Conservation (phyloP, 2,797 vertebrate species). For the Megalops cyprinoides region DNA sequence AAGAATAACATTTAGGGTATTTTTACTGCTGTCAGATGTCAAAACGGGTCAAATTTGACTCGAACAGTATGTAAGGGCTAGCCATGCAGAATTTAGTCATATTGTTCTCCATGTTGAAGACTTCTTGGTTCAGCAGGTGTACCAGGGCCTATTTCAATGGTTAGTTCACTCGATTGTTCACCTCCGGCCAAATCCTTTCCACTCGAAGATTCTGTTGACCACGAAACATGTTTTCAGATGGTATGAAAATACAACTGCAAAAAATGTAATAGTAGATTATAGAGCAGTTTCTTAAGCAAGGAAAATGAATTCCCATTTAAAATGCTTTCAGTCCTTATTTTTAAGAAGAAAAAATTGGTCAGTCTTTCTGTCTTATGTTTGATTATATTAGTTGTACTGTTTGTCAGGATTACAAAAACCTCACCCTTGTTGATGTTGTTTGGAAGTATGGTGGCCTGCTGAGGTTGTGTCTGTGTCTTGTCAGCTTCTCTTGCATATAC, state of each 20-base stretch:
- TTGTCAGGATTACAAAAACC: not conserved
- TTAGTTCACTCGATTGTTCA: conserved; percentile 39
- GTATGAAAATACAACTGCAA: not conserved
- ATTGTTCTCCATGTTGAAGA: conserved; percentile 32
- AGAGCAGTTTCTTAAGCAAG: not conserved
- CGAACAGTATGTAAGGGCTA: too few species aligned
- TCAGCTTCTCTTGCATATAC: conserved; percentile 17
- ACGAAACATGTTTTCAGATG: conserved; percentile 14
- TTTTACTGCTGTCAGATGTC: too few species aligned
- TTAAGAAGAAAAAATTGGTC: too few species aligned
- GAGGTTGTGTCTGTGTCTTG: not conserved
- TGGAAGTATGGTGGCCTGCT: not conserved
- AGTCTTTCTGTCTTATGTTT: too few species aligned
- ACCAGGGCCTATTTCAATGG: conserved; percentile 36
- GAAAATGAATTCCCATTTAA: not conserved
- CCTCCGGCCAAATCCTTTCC: conserved; percentile 35
- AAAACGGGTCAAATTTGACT: too few species aligned
- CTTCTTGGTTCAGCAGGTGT: conserved; percentile 38
- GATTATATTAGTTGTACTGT: too few species aligned
- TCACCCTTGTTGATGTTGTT: conserved; percentile 14
- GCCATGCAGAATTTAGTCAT: conserved; percentile 33
- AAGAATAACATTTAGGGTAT: too few species aligned
- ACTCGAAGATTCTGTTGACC: conserved; percentile 30
- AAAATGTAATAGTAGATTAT: not conserved
- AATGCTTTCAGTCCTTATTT: conserved; percentile 11